Conservation (phyloP, 2,888 invertebrate genomes). For the Ichneumoninae sp. region DNA sequence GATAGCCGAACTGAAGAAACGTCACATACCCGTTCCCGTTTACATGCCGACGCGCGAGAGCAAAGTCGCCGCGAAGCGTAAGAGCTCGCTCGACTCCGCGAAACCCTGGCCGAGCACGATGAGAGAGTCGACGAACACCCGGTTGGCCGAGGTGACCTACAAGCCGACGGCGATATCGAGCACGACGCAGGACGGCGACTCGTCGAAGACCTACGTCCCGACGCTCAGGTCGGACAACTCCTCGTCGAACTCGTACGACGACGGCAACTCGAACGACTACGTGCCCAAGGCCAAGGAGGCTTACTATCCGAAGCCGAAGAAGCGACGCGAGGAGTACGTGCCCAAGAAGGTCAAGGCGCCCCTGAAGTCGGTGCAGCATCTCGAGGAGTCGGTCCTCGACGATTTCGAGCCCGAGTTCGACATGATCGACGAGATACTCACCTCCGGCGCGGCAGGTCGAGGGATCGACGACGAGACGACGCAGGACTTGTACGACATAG, state of each 20-base stretch:
- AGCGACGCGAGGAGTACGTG: constrained; percentile 82
- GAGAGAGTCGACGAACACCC: constrained; percentile 72
- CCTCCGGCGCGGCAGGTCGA: constrained; percentile 59
- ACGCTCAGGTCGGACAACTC: constrained; percentile 76
- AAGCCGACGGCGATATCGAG: constrained; percentile 79
- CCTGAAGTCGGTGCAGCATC: constrained; percentile 74
- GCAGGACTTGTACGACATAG: constrained; percentile 74
- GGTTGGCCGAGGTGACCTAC: constrained; percentile 75
- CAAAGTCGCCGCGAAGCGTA: constrained; percentile 80
- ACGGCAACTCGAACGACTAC: constrained; percentile 77
- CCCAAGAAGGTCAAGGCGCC: constrained; percentile 81
- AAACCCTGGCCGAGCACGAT: constrained; percentile 76
- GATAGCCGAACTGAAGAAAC: constrained; percentile 86
- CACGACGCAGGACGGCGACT: constrained; percentile 66
- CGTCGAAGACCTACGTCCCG: constrained; percentile 77
- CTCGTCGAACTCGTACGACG: constrained; percentile 76
- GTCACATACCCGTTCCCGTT: constrained; percentile 82
- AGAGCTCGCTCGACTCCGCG: constrained; percentile 77
- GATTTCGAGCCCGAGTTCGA: constrained; percentile 83
- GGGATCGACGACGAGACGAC: constrained; percentile 72
- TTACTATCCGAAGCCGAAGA: constrained; percentile 81
- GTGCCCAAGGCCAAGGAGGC: constrained; percentile 76
- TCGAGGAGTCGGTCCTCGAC: constrained; percentile 80
- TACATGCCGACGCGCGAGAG: constrained; percentile 81
- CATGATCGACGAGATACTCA: constrained; percentile 84